A percentile compares a stretch with the other conserved stretches of the same genome.
Evolutionary conservation across 2,888 invertebrate species (phyloP).

Genomic region (Xanthia icteritia): DNA sequence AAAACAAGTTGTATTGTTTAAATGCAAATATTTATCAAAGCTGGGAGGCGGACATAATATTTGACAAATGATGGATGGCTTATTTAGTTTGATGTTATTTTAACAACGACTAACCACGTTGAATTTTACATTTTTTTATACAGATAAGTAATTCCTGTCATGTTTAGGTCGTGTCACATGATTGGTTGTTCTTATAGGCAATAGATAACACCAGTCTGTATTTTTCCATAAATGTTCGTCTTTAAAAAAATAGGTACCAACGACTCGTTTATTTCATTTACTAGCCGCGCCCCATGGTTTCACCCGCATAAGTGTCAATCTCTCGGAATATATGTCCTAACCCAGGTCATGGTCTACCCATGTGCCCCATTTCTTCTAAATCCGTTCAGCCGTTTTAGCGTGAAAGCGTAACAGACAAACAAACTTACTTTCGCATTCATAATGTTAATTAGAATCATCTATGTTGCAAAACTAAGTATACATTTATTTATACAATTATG

Average conservation of each 20-base stretch:
- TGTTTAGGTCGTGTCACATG: slow-evolving; percentile 16
- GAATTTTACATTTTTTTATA: slow-evolving; percentile 28
- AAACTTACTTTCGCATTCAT: too few species aligned
- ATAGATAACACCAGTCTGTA: background rate
- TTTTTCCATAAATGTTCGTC: background rate
- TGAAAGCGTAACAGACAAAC: too few species aligned
- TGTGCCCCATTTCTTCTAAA: too few species aligned
- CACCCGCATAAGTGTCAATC: too few species aligned
- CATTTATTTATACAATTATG: too few species aligned
- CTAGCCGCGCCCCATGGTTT: too few species aligned
- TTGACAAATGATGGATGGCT: slow-evolving; percentile 56
- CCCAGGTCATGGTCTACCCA: too few species aligned
- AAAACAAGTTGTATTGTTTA: slow-evolving; percentile 36
- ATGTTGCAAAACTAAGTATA: background rate
- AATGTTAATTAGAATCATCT: too few species aligned
- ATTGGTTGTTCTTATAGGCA: slow-evolving; percentile 8
- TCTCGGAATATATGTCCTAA: too few species aligned
- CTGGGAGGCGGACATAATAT: slow-evolving; percentile 55
- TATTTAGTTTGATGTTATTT: slow-evolving; percentile 52
- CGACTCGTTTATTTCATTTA: background rate
- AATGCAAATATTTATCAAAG: slow-evolving; percentile 50
- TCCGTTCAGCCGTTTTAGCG: too few species aligned
- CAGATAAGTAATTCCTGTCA: slow-evolving; percentile 16
- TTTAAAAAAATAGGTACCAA: background rate
- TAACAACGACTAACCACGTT: slow-evolving; percentile 17